Percentiles rank a stretch among this genome's conserved stretches.
Evolutionary conservation across 2,113 vertebrate genomes (phyloP).

Genomic region (Castor canadensis): DNA sequence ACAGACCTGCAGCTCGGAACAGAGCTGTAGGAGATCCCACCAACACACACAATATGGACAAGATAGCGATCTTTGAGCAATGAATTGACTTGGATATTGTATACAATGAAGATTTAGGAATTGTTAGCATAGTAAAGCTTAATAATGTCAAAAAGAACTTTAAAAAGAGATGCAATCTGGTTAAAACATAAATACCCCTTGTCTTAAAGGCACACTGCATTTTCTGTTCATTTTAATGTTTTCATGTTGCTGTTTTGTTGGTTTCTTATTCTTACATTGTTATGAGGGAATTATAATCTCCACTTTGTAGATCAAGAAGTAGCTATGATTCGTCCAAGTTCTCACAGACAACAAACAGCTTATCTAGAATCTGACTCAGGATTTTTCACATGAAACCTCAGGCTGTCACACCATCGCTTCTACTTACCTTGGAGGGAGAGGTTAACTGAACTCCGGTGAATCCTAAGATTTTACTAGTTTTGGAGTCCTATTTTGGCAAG

Average conservation of each 20-base stretch:
- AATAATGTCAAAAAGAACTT: neutral
- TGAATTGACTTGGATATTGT: neutral
- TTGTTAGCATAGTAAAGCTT: neutral
- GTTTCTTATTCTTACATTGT: no score
- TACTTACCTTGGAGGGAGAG: neutral
- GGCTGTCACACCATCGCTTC: neutral
- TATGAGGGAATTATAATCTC: neutral
- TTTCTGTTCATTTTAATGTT: neutral
- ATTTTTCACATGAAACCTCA: neutral
- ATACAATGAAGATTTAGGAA: neutral
- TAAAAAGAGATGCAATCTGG: neutral
- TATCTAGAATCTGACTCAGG: no score
- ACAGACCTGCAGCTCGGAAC: neutral
- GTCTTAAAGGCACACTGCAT: neutral
- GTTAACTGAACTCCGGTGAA: neutral
- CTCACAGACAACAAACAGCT: neutral
- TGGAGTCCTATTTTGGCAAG: neutral
- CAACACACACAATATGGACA: accelerated
- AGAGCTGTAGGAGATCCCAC: no score
- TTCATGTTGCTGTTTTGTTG: neutral
- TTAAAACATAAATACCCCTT: neutral
- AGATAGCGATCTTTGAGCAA: neutral
- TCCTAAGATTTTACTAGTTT: neutral
- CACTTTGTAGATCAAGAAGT: neutral
- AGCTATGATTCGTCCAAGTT: no score